Base-by-base conservation (phyloP, 2,888 invertebrate species). In the Rhamnusium bicolor region DNA sequence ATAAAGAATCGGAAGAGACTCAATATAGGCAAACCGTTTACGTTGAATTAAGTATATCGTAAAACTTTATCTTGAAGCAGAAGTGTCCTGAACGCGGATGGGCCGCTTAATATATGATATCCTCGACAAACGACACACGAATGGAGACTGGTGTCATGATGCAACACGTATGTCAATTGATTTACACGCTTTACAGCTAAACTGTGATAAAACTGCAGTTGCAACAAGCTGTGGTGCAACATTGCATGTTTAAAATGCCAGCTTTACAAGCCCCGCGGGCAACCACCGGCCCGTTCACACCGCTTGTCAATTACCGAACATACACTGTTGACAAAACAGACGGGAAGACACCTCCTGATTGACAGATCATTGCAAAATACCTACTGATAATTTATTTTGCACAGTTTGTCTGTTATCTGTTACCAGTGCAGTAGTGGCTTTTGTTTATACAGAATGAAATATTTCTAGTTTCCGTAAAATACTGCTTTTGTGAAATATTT, bases 121-220 rank as follows among this genome's bases (percentile, higher is more conserved):
- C 24, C 54, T 32, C 56, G 12, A 46, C 54, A 46, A 29, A 29
- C 46, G 29, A 51, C 51, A 51, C 63, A 51, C 67, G 27, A 10
- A 32, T 46, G 40, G 54, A 46, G 32, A 56, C 40, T 18, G 56
- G 40, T 56, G 46, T 67, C 67, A 56, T 21, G 67, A 67, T 56
- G 67, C 67, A 67, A 67, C 67, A 67, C 67, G 67, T 67, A 67
- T 67, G 61, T 54, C 69, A 74, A 74, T 74, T 80, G 78, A 80
- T 80, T 80, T 80, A 79, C 78, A 80, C 78, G 78, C 71, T 77
- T 78, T 72, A 63, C 72, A 66, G 74, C 72, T 79, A 77, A 79
- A 80, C 78, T 70, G 78, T 75, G 78, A 80, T 80, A 80, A 80
- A 80, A 80, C 76, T 80, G 77, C 78, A 76, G 74, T 76, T 69